Percentiles rank a stretch among this genome's conserved stretches.
phyloP scores from a whole-genome alignment of 1,140 invertebrate species.

The Plodia interpunctella region DNA sequence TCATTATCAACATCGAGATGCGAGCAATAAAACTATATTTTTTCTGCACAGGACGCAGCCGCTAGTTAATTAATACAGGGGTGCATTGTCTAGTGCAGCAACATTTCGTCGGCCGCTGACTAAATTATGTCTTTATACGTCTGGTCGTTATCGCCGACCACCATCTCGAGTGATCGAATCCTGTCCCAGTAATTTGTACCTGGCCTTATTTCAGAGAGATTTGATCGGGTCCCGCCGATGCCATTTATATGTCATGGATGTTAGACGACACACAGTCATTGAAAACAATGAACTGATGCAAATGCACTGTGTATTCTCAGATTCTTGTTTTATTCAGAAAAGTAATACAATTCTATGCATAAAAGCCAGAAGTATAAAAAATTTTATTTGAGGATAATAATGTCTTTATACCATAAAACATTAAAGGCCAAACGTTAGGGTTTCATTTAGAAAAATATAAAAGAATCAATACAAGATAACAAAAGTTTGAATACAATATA shows the following conservation, averaged over 20 bases:
- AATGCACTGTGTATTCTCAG: conserved; percentile 3
- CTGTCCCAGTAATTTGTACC: conserved; percentile 66
- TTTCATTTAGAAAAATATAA: too few relatives aligned
- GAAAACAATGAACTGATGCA: background rate
- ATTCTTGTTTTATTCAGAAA: too few relatives aligned
- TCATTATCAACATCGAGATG: background rate
- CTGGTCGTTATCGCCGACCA: conserved; percentile 57
- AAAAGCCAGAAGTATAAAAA: too few relatives aligned
- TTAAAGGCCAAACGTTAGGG: too few relatives aligned
- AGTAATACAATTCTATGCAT: too few relatives aligned
- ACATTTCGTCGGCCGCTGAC: conserved; percentile 49
- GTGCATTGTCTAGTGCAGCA: conserved; percentile 55
- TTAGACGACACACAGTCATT: background rate
- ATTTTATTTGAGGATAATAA: too few relatives aligned
- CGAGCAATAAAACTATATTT: conserved; percentile 31
- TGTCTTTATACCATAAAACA: too few relatives aligned
- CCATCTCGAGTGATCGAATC: conserved; percentile 61
- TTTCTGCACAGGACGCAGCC: conserved; percentile 47
- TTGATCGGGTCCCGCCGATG: conserved; percentile 41
- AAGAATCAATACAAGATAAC: too few relatives aligned
- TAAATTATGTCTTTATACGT: conserved; percentile 74
- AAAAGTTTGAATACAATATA: too few relatives aligned
- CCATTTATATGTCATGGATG: conserved; percentile 17
- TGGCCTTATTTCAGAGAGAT: conserved; percentile 43
- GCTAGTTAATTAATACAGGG: conserved; percentile 61